Conservation (phyloP, 92 coral and sea anemone genomes). For the Isaurus tuberculatus region DNA sequence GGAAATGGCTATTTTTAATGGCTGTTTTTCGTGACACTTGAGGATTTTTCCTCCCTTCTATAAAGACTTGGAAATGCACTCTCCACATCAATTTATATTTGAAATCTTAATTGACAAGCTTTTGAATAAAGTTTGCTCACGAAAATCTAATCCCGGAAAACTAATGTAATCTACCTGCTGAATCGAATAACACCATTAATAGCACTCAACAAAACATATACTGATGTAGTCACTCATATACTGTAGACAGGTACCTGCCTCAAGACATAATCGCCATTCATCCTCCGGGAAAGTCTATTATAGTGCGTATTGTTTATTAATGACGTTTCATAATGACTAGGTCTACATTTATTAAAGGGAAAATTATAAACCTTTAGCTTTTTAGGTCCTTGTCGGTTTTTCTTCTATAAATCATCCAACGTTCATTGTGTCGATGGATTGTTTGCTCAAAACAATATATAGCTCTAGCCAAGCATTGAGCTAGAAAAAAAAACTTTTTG, state of each 20-base stretch:
- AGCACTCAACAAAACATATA: not conserved
- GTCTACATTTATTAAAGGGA: too few species aligned
- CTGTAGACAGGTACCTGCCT: not conserved
- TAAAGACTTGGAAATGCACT: not conserved
- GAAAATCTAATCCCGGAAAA: slow-evolving; percentile 26
- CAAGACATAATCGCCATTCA: not conserved
- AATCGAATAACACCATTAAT: slow-evolving; percentile 23
- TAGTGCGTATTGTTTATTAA: too few species aligned
- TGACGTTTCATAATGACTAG: too few species aligned
- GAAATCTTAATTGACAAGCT: slow-evolving; percentile 7
- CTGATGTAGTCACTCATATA: not conserved
- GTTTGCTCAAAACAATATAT: too few species aligned
- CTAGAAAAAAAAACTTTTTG: too few species aligned
- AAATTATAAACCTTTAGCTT: too few species aligned
- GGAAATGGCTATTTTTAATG: not conserved
- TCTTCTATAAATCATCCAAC: too few species aligned
- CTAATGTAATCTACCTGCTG: not conserved
- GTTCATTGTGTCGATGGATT: too few species aligned
- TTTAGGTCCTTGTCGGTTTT: too few species aligned
- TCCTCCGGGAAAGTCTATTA: too few species aligned
- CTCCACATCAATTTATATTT: not conserved
- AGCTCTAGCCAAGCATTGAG: too few species aligned
- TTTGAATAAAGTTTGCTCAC: not conserved
- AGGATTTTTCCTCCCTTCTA: not conserved
- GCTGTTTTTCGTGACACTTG: not conserved